Conservation (phyloP, 2,113 vertebrate species). For the Megaptera novaeangliae region DNA sequence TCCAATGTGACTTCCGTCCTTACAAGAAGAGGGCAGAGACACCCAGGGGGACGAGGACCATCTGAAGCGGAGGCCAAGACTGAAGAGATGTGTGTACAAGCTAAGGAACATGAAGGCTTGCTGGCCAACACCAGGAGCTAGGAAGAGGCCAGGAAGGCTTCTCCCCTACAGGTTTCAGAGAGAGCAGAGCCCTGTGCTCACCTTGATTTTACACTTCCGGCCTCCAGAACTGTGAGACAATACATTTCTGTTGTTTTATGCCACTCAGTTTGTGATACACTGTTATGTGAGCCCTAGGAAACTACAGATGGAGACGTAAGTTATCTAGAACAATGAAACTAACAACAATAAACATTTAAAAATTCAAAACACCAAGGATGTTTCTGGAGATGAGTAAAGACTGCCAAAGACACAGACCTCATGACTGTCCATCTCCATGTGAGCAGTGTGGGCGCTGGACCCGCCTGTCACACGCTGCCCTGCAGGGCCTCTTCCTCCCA, state of each 20-base stretch:
- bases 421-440: background rate
- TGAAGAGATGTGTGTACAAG: background rate
- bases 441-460: background rate
- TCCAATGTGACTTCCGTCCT: background rate
- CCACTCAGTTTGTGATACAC: background rate
- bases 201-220: background rate
- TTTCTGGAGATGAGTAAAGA: background rate
- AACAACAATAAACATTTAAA: background rate
- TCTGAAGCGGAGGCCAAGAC: background rate
- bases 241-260: background rate
- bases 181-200: background rate
- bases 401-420: background rate
- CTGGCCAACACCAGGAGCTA: too few species aligned
- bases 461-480: fast-evolving
- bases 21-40: background rate
- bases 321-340: background rate
- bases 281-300: background rate
- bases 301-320: background rate
- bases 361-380: background rate
- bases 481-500: background rate
- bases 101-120: background rate
- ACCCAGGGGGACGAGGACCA: background rate
- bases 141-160: background rate
- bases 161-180: fast-evolving
- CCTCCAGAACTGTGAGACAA: background rate